Base-by-base conservation (phyloP, 2,888 invertebrate species). In the Archaeoteleia sp. region DNA sequence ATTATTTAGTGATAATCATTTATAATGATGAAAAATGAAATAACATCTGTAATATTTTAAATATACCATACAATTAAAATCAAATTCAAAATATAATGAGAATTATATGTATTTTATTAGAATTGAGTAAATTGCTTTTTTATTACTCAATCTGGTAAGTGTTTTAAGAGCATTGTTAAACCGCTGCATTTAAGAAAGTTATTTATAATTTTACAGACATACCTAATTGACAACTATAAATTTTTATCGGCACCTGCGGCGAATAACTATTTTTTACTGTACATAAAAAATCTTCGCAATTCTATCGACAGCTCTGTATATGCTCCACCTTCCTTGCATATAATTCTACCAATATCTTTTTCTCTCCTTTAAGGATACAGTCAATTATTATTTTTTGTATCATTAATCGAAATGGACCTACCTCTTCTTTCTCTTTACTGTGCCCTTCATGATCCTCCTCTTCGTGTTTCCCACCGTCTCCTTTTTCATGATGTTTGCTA, bases 381-480 rank as follows among this genome's bases (percentile, higher is more conserved):
- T 23, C n/a, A 15, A 34, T 14, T 13, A 14, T 40, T 35, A 5
- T 25, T 37, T 15, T 37, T 17, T 9, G 2, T 17, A 17, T 17
- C 14, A 32, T 34, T 20, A 17, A 32, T 35, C 10, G n/a, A n/a
- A n/a, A n/a, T n/a, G n/a, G n/a, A 51, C 1, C 15, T 46, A 49
- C 60, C 6, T 68, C 76, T 7, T 77, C 76, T 34, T 75, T 73
- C 35, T 79, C 79, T 35, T 54, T 58, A 13, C 75, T 68, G 17
- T 76, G 74, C 17, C 70, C 67, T 4, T 61, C 71, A 29, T 67
- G 63, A 37, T 65, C 34, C 8, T 48, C 45, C 34, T 54, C 68
- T 35, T 72, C 66, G 5, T 74, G 49, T 60, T 65, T n/a, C 2
- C 40, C 25, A 6, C 34, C 30, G 6, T 4, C 39, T 7, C 12